These are phyloP conservation scores for Actinia tenebrosa DNA, from an alignment of 64 coral and sea anemone species.

Conservation along the genomic window DNA sequence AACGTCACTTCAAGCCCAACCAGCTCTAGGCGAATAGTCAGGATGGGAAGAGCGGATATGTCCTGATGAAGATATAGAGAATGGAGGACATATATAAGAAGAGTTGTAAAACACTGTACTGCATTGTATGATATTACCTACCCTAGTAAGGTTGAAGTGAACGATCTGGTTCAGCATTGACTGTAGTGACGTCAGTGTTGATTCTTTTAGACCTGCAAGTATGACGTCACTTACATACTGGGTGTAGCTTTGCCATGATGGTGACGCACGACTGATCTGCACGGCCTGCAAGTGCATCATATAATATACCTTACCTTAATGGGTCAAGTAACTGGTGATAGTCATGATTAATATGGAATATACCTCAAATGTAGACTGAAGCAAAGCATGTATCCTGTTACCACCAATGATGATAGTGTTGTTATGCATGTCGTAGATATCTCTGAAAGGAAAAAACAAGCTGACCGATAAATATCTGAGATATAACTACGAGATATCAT, in stretches of 20 bases:
- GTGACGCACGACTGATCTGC: constrained; percentile 94
- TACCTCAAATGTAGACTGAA: constrained; percentile 95
- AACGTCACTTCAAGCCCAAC: constrained; percentile 86
- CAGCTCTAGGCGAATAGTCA: constrained; percentile 89
- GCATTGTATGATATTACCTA: background rate
- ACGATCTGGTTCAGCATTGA: constrained; percentile 91
- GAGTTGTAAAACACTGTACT: too few relatives aligned
- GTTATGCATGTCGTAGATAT: constrained; percentile 70
- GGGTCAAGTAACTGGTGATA: too few relatives aligned
- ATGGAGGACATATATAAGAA: background rate
- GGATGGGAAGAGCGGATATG: constrained; percentile 42
- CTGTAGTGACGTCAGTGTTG: constrained; percentile 67
- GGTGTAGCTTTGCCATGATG: constrained; percentile 93
- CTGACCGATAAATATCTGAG: background rate
- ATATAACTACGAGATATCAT: background rate
- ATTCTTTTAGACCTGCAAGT: constrained; percentile 69
- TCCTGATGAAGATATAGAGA: constrained; percentile 27
- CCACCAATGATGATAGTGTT: constrained; percentile 81
- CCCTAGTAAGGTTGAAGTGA: constrained; percentile 71
- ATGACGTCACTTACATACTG: constrained; percentile 73
- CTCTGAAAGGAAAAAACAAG: constrained; percentile 26
- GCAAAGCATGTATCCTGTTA: constrained; percentile 75
- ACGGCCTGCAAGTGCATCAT: constrained; percentile 50
- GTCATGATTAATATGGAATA: background rate
- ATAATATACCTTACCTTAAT: constrained; percentile 37